phyloP scores from a whole-genome alignment of 1,140 invertebrate species.

The Agrypnia vestita region DNA sequence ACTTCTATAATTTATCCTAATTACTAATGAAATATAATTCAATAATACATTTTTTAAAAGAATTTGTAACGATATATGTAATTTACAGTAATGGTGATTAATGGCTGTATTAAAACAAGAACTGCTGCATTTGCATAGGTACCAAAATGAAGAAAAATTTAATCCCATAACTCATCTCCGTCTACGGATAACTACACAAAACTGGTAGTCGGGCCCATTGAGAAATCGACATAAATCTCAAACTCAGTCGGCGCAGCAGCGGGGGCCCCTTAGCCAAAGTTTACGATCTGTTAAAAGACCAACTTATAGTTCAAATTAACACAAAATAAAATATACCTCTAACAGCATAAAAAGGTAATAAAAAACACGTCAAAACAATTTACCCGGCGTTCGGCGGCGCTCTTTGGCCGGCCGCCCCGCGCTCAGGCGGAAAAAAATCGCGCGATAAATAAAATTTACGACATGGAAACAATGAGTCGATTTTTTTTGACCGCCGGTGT shows the following conservation, averaged over 20 bases:
- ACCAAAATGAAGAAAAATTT: neutral
- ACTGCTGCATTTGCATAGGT: neutral
- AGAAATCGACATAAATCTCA: constrained; percentile 51
- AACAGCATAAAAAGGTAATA: constrained; percentile 41
- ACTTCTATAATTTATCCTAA: too few species aligned
- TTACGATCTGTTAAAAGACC: constrained; percentile 75
- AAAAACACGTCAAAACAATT: constrained; percentile 50
- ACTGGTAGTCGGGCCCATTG: constrained; percentile 61
- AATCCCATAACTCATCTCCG: constrained; percentile 10
- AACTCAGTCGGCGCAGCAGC: constrained; percentile 45
- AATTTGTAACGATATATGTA: too few species aligned
- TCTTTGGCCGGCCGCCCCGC: constrained; percentile 39
- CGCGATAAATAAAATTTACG: constrained; percentile 42
- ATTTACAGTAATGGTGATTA: too few species aligned
- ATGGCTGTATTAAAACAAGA: too few species aligned
- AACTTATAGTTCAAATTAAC: constrained; percentile 74
- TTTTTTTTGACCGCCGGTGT: constrained; percentile 26
- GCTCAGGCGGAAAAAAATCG: constrained; percentile 32
- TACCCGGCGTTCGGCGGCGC: constrained; percentile 48
- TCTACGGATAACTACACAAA: neutral
- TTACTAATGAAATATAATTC: too few species aligned
- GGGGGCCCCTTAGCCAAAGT: constrained; percentile 63
- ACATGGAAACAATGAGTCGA: constrained; percentile 29
- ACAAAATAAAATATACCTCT: constrained; percentile 70
- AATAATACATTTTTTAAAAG: too few species aligned